These are phyloP conservation scores for Eretmochelys imbricata DNA, from an alignment of 2,113 vertebrate species.

Conservation along the genomic window DNA sequence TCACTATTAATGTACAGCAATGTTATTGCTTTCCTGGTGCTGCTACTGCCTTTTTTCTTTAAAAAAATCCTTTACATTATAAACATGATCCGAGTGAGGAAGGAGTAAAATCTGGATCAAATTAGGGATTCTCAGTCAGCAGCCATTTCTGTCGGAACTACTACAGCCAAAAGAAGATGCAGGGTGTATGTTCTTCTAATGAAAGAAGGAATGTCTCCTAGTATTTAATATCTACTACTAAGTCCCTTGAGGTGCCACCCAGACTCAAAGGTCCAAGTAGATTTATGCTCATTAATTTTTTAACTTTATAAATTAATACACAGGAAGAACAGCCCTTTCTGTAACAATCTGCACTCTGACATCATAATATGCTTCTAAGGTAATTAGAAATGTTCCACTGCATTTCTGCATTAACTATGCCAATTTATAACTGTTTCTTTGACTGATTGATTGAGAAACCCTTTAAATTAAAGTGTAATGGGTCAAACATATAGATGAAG, in stretches of 20 bases:
- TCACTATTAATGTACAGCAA: not conserved
- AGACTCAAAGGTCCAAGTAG: not conserved
- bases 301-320: not conserved
- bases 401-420: conserved; percentile 22
- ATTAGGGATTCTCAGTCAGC: not conserved
- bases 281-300: not conserved
- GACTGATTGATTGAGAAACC: conserved; percentile 35
- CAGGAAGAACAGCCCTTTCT: not conserved
- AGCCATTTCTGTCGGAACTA: not conserved
- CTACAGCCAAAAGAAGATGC: not conserved
- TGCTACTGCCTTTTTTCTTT: not conserved
- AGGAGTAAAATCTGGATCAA: not conserved
- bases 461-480: conserved; percentile 2
- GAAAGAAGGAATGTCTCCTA: not conserved
- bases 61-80: not conserved
- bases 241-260: not conserved
- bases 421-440: not conserved
- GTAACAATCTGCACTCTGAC: not conserved
- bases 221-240: not conserved
- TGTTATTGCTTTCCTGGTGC: no score
- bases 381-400: not conserved
- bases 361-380: not conserved
- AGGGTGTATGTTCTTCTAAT: not conserved
- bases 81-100: not conserved
- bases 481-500: conserved; percentile 41